Percentiles rank a stretch among this genome's conserved stretches.
Evolutionary conservation across 2,113 vertebrate genomes (phyloP).

Genomic region (Odontesthes bonariensis): DNA sequence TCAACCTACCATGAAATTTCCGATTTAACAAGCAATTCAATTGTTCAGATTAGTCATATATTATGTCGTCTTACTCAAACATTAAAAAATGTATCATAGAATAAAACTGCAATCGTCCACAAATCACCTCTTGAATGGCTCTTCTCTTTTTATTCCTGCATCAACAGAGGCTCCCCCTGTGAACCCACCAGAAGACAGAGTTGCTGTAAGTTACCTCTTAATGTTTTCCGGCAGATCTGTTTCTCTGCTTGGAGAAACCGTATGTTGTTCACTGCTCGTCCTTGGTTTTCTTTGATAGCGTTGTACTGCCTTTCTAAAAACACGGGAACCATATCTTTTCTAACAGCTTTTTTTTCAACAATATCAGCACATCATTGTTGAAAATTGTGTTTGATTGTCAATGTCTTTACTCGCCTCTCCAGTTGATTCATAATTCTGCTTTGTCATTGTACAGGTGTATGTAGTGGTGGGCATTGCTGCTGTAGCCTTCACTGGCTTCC

Average conservation of each 20-base stretch:
- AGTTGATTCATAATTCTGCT: slow-evolving; percentile 12
- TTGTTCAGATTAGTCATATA: background rate
- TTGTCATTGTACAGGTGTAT: slow-evolving; percentile 86
- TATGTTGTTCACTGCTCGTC: slow-evolving; percentile 5
- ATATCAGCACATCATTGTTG: slow-evolving; percentile 1
- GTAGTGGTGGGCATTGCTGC: slow-evolving; percentile 96
- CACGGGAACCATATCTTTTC: background rate
- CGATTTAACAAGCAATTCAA: background rate
- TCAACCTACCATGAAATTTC: too few relatives aligned
- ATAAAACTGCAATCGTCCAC: background rate
- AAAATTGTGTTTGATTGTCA: slow-evolving; percentile 9
- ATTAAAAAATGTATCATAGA: background rate
- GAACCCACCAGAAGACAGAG: slow-evolving; percentile 89
- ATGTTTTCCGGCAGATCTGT: slow-evolving; percentile 8
- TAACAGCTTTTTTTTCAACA: slow-evolving; percentile 5
- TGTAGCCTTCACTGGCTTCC: slow-evolving; percentile 93
- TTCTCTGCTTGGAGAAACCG: background rate
- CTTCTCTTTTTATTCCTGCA: slow-evolving; percentile 12
- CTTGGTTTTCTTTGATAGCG: slow-evolving; percentile 5
- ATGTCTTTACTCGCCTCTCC: slow-evolving; percentile 11
- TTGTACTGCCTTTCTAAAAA: slow-evolving; percentile 26
- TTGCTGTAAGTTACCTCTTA: slow-evolving; percentile 88
- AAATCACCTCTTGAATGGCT: slow-evolving; percentile 13
- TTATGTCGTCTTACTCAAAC: background rate
- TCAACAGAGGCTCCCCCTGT: slow-evolving; percentile 85